These are phyloP conservation scores for Lateolabrax maculatus DNA, from an alignment of 2,797 vertebrate species.

Conservation along the genomic window DNA sequence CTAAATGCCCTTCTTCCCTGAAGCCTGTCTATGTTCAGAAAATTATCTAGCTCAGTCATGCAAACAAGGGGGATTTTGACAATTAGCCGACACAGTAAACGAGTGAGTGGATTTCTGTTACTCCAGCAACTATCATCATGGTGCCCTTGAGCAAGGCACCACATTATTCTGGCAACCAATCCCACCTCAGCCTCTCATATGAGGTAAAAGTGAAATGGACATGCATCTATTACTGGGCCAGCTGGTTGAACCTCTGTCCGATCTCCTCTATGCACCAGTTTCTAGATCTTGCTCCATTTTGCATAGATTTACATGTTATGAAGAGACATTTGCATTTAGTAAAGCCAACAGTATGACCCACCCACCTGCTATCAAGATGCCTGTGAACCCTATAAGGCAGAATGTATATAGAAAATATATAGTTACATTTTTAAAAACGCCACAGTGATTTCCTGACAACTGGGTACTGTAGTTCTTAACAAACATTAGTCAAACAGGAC, in stretches of 20 bases:
- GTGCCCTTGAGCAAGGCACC: constrained; percentile 28
- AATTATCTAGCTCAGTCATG: constrained; percentile 53
- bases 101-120: constrained; percentile 17
- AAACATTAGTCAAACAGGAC: background rate
- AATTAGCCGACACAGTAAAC: constrained; percentile 41
- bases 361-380: constrained; percentile 48
- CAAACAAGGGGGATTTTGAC: constrained; percentile 57
- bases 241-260: constrained; percentile 7
- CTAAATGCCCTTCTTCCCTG: constrained; percentile 48
- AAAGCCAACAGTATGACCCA: constrained; percentile 44
- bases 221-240: constrained; percentile 2
- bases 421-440: background rate
- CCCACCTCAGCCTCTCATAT: background rate
- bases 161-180: background rate
- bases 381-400: constrained; percentile 11
- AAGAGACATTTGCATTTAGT: constrained; percentile 62
- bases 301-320: constrained; percentile 72
- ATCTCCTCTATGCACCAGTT: constrained; percentile 20
- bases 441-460: background rate
- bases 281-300: constrained; percentile 21
- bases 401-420: constrained; percentile 3
- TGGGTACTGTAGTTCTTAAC: background rate
- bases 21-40: constrained; percentile 48
- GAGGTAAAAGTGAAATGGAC: constrained; percentile 9
- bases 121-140: background rate